A percentile compares a stretch with the other conserved stretches of the same genome.
Conservation (phyloP, 2,113 vertebrate genomes). For the Chamaea fasciata region DNA sequence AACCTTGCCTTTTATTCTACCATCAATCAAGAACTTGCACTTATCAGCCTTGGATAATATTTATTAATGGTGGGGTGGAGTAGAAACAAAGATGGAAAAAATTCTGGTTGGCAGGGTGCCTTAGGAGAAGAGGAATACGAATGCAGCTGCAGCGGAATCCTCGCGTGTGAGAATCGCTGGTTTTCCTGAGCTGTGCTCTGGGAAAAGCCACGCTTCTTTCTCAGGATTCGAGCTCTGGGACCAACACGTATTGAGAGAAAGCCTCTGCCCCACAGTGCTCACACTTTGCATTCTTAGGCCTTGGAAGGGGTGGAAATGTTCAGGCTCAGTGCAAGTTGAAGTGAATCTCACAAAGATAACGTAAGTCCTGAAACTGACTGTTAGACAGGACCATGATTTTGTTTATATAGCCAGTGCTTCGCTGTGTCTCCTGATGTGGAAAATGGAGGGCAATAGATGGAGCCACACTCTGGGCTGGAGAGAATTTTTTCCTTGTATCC, state of each 20-base stretch:
- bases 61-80: slow-evolving; percentile 46
- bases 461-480: background rate
- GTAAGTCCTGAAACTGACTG: background rate
- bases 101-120: slow-evolving; percentile 42
- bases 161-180: background rate
- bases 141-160: slow-evolving; percentile 43
- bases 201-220: background rate
- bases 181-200: background rate
- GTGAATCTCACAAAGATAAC: background rate
- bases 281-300: background rate
- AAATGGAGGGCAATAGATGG: slow-evolving; percentile 1
- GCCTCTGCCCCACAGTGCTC: background rate
- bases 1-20: slow-evolving; percentile 46
- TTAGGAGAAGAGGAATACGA: slow-evolving; percentile 32
- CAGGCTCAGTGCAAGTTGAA: background rate
- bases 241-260: background rate
- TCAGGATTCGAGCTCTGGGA: background rate
- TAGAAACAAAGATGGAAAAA: slow-evolving; percentile 53
- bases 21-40: slow-evolving; percentile 45
- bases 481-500: background rate
- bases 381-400: background rate
- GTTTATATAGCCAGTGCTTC: slow-evolving; percentile 33
- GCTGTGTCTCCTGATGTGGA: background rate
- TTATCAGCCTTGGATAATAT: slow-evolving; percentile 24
- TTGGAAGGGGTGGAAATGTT: background rate